These are phyloP conservation scores for Mola mola DNA, from an alignment of 2,113 vertebrate species.

Conservation along the genomic window DNA sequence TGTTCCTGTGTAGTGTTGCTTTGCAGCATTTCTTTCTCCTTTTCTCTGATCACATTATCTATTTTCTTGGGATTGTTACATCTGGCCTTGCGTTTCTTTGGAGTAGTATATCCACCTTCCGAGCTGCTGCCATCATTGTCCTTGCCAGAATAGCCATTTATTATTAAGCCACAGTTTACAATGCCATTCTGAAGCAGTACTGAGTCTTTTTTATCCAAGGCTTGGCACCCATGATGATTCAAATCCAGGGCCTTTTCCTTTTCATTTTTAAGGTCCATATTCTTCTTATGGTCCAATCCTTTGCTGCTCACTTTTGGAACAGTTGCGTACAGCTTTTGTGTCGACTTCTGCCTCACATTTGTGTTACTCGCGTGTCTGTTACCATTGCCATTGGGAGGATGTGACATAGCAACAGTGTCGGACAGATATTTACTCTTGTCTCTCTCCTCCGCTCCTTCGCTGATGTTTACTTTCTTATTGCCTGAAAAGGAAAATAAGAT, in stretches of 20 bases:
- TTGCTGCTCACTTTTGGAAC: constrained; percentile 87
- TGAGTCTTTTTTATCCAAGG: constrained; percentile 87
- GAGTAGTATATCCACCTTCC: constrained; percentile 93
- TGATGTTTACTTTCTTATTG: constrained; percentile 79
- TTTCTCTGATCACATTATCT: constrained; percentile 87
- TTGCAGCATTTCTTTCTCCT: constrained; percentile 88
- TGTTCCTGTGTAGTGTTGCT: constrained; percentile 85
- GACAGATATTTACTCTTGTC: constrained; percentile 73
- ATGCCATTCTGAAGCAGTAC: constrained; percentile 89
- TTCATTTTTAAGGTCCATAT: constrained; percentile 94
- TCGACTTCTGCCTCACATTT: constrained; percentile 74
- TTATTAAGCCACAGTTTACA: constrained; percentile 87
- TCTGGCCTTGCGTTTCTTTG: constrained; percentile 92
- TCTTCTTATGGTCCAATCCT: constrained; percentile 89
- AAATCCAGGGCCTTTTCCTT: constrained; percentile 85
- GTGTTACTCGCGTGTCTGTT: constrained; percentile 71
- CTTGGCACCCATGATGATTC: constrained; percentile 85
- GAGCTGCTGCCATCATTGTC: constrained; percentile 96
- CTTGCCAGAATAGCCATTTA: constrained; percentile 92
- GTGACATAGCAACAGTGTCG: constrained; percentile 67
- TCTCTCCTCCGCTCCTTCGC: constrained; percentile 68
- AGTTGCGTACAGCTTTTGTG: constrained; percentile 64
- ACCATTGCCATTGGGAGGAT: constrained; percentile 74
- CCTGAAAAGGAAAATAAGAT: constrained; percentile 70
- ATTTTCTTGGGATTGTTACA: constrained; percentile 89